These are phyloP conservation scores for Ictalurus punctatus DNA, from an alignment of 2,113 vertebrate species.

Conservation along the genomic window DNA sequence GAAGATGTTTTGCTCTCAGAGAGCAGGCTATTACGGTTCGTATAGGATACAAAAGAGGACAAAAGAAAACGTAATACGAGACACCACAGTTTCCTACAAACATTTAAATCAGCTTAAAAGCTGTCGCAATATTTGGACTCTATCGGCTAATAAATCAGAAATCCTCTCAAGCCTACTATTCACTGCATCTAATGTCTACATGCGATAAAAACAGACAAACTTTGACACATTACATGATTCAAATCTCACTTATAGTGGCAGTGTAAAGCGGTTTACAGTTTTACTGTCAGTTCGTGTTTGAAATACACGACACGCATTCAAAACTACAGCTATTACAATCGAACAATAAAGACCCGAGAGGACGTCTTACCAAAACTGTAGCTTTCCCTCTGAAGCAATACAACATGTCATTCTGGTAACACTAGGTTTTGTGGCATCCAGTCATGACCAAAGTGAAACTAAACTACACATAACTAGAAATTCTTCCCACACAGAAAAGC, in stretches of 20 bases:
- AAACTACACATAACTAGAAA: background rate
- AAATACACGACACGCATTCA: background rate
- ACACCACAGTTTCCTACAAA: background rate
- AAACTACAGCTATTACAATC: background rate
- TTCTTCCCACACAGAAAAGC: background rate
- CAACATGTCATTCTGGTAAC: background rate
- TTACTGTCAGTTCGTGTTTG: background rate
- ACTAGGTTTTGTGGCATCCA: background rate
- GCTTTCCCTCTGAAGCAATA: background rate
- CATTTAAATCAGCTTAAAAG: background rate
- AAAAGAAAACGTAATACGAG: background rate
- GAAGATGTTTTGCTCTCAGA: background rate
- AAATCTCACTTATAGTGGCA: background rate
- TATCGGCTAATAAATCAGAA: background rate
- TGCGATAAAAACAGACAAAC: background rate
- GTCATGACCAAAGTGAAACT: background rate
- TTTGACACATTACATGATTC: background rate
- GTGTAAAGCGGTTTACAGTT: background rate
- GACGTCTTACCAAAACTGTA: no score
- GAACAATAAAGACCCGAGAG: background rate
- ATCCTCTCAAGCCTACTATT: background rate
- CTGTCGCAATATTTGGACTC: background rate
- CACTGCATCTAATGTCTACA: background rate
- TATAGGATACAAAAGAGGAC: background rate
- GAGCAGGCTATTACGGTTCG: background rate